Conservation (phyloP, 2,888 invertebrate genomes). For the Hemaris fuciformis region DNA sequence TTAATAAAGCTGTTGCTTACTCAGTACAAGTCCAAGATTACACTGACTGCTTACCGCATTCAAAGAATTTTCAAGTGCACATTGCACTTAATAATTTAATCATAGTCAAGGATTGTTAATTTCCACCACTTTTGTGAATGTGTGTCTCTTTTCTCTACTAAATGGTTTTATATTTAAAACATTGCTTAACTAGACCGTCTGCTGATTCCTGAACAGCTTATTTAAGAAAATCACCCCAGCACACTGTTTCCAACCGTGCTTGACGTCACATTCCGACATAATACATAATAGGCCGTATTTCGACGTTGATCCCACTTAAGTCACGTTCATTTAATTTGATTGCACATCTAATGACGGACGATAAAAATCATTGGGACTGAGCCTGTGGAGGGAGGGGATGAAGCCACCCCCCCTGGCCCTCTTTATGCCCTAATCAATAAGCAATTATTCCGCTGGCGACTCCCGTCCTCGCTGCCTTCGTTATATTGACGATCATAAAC, state of each 20-base stretch:
- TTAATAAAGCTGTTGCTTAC: too few species aligned
- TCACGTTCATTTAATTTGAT: constrained; percentile 1
- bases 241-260: not conserved
- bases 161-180: too few species aligned
- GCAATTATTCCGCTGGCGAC: not conserved
- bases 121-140: too few species aligned
- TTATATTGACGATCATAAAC: not conserved
- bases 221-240: too few species aligned
- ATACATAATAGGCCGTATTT: not conserved
- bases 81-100: too few species aligned
- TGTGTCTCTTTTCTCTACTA: too few species aligned
- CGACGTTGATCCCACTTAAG: not conserved
- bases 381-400: not conserved
- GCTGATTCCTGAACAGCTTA: too few species aligned
- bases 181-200: too few species aligned
- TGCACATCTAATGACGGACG: constrained; percentile 1
- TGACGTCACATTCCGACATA: not conserved
- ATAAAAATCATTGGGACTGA: not conserved
- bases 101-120: too few species aligned
- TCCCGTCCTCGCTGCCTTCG: not conserved
- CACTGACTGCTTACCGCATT: too few species aligned
- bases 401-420: not conserved
- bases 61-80: too few species aligned
- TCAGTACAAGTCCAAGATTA: too few species aligned
- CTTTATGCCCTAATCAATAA: constrained; percentile 3